Conservation (phyloP, 2,797 vertebrate genomes). For the Carcharodon carcharias region DNA sequence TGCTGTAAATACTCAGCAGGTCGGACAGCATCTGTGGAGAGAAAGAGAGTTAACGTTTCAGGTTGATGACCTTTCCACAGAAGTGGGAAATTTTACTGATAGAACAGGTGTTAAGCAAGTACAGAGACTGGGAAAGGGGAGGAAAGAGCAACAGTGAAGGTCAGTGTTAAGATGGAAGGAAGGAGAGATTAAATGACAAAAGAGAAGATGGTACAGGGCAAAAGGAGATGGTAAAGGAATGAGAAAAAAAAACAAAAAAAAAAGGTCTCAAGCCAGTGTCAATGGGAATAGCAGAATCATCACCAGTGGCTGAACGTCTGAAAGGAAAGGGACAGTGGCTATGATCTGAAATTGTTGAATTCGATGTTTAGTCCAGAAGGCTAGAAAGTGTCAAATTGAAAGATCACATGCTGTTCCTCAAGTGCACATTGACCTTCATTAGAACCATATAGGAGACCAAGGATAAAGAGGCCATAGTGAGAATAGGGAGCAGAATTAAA, state of each 20-base stretch:
- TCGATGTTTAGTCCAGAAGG: not conserved
- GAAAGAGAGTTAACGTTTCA: too few relatives aligned
- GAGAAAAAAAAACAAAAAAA: not conserved
- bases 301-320: too few relatives aligned
- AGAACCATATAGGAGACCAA: not conserved
- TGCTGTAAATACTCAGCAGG: not conserved
- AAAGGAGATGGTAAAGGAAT: not conserved
- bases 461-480: too few relatives aligned
- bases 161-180: not conserved
- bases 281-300: not conserved
- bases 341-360: not conserved
- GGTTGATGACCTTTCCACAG: too few relatives aligned
- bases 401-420: not conserved
- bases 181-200: not conserved
- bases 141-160: not conserved
- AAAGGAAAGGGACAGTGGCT: not conserved
- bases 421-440: not conserved
- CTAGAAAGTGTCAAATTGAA: not conserved
- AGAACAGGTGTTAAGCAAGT: too few relatives aligned
- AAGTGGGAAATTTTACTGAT: too few relatives aligned
- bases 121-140: too few relatives aligned
- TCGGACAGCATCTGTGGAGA: not conserved
- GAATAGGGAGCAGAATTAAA: too few relatives aligned
- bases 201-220: not conserved
- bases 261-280: not conserved